Base-by-base conservation (phyloP, 2,888 invertebrate genomes). In the Ichneumon xanthorius region DNA sequence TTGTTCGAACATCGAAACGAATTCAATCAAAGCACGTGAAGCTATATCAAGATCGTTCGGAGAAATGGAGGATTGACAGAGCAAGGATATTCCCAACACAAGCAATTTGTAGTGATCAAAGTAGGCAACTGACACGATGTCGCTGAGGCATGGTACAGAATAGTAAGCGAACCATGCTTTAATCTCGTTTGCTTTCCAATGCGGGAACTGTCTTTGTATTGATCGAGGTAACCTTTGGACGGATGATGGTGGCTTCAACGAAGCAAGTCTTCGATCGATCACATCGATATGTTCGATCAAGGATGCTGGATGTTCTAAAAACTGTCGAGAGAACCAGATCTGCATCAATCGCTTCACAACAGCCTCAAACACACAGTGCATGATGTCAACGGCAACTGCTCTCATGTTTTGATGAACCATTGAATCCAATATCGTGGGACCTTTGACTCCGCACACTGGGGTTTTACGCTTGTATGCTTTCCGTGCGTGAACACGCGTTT, bases 101-200 rank as follows among this genome's bases (percentile, higher is more conserved):
- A 82, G 50, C 14, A 82, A 22, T 40, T 50, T 58, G 37, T 53
- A 71, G 61, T 82, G 77, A 9, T 82, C 11, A 14, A 82, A 77
- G 63, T 76, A n/a, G n/a, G n/a, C n/a, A n/a, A n/a, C n/a, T n/a
- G n/a, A n/a, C n/a, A n/a, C n/a, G n/a, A n/a, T n/a, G 9, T n/a
- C n/a, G 11, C 45, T 4, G 2, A 77, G 4, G 11, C 76, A 58
- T 0, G 82, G 82, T 5, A 77, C 16, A 4, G 71, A 37, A 6
- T 37, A 37, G 6, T 37, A 37, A 4, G 3, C 1, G 4, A 37
- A 6, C 37, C 37, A 37, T 4, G 63, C 14, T 76, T 76, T 76
- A 4, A 82, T 22, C 33, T 75, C 82, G 4, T 68, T 63, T 1
- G 77, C 72, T 73, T 67, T 80, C n/a, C 68, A 40, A 4, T 11